These are phyloP conservation scores for Drosophila multiciliata DNA, from an alignment of 2,888 invertebrate species.

Conservation along the genomic window DNA sequence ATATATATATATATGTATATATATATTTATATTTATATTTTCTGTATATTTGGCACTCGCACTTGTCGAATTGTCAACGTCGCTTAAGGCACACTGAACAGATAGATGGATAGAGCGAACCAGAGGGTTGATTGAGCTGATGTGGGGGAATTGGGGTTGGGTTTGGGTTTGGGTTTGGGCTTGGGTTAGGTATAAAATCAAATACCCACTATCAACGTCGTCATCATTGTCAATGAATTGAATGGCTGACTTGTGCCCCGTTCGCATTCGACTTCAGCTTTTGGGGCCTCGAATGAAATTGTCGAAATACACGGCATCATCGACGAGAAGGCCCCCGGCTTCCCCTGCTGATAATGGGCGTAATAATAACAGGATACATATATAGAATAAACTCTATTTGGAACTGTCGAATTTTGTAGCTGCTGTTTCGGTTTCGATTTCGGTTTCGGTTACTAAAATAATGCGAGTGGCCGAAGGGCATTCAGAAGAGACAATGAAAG, in stretches of 20 bases:
- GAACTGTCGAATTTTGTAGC: conserved; percentile 28
- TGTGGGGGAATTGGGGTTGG: neutral
- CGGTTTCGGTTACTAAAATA: conserved; percentile 31
- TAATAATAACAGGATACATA: conserved; percentile 43
- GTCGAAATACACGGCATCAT: conserved; percentile 73
- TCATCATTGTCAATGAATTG: conserved; percentile 80
- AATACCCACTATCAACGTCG: conserved; percentile 70
- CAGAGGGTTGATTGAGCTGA: conserved; percentile 1
- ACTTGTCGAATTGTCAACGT: conserved; percentile 78
- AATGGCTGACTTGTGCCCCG: conserved; percentile 64
- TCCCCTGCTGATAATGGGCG: conserved; percentile 35
- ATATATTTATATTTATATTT: conserved; percentile 1
- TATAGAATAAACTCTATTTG: conserved; percentile 25
- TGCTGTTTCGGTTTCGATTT: conserved; percentile 35
- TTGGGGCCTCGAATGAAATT: conserved; percentile 64
- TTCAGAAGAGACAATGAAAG: conserved; percentile 3
- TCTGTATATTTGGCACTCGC: conserved; percentile 47
- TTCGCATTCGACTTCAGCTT: conserved; percentile 40
- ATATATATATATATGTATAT: conserved; percentile 8
- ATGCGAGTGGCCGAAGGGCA: conserved; percentile 52
- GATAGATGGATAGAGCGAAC: neutral
- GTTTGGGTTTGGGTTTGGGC: neutral
- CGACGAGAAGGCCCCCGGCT: conserved; percentile 7
- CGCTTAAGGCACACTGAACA: conserved; percentile 36
- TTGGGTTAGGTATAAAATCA: conserved; percentile 39